Conservation (phyloP, 2,113 vertebrate genomes). For the Alethe diademata region DNA sequence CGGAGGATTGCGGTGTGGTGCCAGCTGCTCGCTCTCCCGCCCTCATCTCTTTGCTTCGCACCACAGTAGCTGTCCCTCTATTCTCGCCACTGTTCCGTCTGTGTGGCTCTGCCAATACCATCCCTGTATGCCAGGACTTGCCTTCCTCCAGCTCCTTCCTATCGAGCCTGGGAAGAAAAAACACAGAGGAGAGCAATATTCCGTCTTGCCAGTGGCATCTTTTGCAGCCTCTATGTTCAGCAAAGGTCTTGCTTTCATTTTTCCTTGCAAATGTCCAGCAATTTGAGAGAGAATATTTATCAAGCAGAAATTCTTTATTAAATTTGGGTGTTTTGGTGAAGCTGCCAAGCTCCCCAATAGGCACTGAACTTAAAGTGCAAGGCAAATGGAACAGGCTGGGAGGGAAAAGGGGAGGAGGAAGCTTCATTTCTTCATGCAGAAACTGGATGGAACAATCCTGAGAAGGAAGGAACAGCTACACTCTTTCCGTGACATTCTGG, state of each 20-base stretch:
- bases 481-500: neutral
- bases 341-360: rapidly evolving
- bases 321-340: neutral
- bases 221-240: neutral
- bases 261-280: neutral
- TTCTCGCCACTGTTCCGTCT: rapidly evolving
- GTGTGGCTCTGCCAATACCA: rapidly evolving
- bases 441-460: slow-evolving; percentile 1
- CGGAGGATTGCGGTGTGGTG: neutral
- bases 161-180: neutral
- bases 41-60: rapidly evolving
- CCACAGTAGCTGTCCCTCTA: rapidly evolving
- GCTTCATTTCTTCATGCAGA: neutral
- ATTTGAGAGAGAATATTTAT: neutral
- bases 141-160: neutral
- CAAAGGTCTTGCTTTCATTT: neutral
- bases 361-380: rapidly evolving
- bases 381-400: neutral
- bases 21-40: neutral
- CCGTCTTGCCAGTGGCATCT: neutral
- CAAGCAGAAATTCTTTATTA: neutral
- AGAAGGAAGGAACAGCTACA: neutral
- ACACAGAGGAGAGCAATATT: neutral
- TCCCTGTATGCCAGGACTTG: too few relatives aligned
- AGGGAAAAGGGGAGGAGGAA: slow-evolving; percentile 12